These are phyloP conservation scores for Pionites leucogaster DNA, from an alignment of 2,113 vertebrate species.

Conservation along the genomic window DNA sequence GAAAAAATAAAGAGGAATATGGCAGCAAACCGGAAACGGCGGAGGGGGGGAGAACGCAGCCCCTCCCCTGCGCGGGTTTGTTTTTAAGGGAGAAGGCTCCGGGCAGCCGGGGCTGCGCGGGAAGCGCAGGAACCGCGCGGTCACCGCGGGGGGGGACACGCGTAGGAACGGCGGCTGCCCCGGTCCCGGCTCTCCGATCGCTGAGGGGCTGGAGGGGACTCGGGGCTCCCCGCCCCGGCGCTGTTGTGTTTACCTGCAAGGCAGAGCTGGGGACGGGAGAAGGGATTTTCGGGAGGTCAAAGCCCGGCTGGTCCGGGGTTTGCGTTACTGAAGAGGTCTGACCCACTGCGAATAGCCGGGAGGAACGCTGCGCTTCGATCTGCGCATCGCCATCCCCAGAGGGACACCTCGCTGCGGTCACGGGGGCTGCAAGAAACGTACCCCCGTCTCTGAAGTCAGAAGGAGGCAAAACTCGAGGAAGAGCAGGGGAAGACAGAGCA, in stretches of 20 bases:
- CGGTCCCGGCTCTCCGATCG: not conserved
- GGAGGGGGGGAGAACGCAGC: not conserved
- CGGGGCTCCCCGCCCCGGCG: not conserved
- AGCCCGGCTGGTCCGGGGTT: not conserved
- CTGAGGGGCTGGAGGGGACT: not conserved
- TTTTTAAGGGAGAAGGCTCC: not conserved
- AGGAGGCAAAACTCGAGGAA: not conserved
- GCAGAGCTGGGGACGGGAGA: not conserved
- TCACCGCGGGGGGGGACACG: not conserved
- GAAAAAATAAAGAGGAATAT: constrained; percentile 19
- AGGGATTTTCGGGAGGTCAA: not conserved
- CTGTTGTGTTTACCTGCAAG: not conserved
- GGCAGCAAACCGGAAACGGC: constrained; percentile 49
- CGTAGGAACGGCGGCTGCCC: not conserved
- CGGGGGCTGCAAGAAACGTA: not conserved
- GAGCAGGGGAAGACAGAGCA: not conserved
- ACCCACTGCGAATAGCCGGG: not conserved
- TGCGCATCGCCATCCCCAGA: not conserved
- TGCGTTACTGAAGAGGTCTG: not conserved
- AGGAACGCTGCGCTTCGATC: not conserved
- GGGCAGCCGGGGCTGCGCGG: not conserved
- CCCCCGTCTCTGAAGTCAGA: not conserved
- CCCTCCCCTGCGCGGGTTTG: not conserved
- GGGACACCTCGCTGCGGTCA: not conserved
- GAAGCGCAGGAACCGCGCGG: not conserved